phyloP scores from a whole-genome alignment of 2,888 invertebrate genomes.

The Agriotes lineatus region DNA sequence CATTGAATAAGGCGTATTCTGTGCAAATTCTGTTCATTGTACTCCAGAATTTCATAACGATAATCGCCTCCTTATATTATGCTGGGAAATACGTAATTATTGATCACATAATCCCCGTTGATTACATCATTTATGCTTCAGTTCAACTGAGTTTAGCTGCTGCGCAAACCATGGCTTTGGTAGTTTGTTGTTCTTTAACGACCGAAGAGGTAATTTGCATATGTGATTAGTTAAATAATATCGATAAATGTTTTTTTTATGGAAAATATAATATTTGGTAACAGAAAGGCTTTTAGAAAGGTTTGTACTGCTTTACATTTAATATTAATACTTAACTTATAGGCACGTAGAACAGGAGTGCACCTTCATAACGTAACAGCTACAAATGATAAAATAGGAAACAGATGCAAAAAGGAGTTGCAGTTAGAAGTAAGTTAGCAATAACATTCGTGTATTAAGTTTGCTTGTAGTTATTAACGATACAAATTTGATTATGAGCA shows the following conservation, averaged over 20 bases:
- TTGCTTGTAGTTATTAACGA: too few species aligned
- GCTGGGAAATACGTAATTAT: constrained; percentile 19
- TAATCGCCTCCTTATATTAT: constrained; percentile 10
- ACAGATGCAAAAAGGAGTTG: neutral
- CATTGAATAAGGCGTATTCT: constrained; percentile 1
- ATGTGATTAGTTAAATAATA: too few species aligned
- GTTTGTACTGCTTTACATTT: too few species aligned
- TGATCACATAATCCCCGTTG: neutral
- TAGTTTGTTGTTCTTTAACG: neutral
- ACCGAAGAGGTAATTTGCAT: constrained; percentile 17
- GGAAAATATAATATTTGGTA: too few species aligned
- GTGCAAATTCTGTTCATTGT: constrained; percentile 8
- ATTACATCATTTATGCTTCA: constrained; percentile 2
- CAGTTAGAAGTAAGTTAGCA: neutral
- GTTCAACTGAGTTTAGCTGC: neutral
- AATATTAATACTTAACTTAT: too few species aligned
- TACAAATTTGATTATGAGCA: too few species aligned
- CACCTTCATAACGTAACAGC: too few species aligned
- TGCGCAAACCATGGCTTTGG: neutral
- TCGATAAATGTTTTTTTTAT: too few species aligned
- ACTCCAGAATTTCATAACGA: constrained; percentile 23
- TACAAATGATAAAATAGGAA: neutral
- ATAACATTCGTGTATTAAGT: too few species aligned
- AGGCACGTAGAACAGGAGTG: too few species aligned
- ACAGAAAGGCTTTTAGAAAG: too few species aligned